Conservation (phyloP, 2,888 invertebrate genomes). For the Tolmerus cingulatus region DNA sequence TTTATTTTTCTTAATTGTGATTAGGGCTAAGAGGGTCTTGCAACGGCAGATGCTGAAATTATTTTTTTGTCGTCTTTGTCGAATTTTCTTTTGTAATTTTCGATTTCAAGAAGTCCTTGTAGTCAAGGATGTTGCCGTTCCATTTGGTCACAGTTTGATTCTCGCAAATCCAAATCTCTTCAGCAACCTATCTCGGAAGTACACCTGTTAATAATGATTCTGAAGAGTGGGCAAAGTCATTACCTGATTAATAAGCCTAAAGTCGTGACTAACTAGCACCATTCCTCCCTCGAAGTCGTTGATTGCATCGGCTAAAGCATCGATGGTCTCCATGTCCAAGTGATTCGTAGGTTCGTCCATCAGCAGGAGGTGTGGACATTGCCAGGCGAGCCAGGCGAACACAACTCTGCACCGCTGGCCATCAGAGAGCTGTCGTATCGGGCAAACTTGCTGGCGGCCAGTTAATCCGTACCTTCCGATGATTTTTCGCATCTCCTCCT, state of each 20-base stretch:
- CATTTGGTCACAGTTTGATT: conserved; percentile 95
- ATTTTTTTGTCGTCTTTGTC: conserved; percentile 46
- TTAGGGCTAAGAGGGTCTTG: neutral
- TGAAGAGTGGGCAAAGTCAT: conserved; percentile 9
- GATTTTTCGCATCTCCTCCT: conserved; percentile 98
- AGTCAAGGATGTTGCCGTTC: conserved; percentile 94
- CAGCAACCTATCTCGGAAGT: conserved; percentile 79
- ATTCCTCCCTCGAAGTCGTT: conserved; percentile 98
- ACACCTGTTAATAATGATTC: neutral
- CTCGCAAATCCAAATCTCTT: conserved; percentile 99
- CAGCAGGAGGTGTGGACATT: conserved; percentile 91
- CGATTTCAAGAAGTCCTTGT: conserved; percentile 92
- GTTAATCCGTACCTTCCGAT: conserved; percentile 98
- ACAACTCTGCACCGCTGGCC: conserved; percentile 98
- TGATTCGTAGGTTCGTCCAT: conserved; percentile 90
- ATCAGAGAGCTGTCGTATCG: conserved; percentile 78
- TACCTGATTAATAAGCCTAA: conserved; percentile 97
- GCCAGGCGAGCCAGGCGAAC: conserved; percentile 98
- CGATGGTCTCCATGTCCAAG: conserved; percentile 97
- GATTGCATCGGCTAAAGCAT: conserved; percentile 96
- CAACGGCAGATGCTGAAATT: neutral
- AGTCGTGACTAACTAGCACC: conserved; percentile 99
- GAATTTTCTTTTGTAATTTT: conserved; percentile 70
- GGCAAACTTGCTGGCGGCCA: conserved; percentile 88
- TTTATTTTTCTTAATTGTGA: neutral